phyloP scores from a whole-genome alignment of 2,113 vertebrate genomes.

The Climacteris rufus region DNA sequence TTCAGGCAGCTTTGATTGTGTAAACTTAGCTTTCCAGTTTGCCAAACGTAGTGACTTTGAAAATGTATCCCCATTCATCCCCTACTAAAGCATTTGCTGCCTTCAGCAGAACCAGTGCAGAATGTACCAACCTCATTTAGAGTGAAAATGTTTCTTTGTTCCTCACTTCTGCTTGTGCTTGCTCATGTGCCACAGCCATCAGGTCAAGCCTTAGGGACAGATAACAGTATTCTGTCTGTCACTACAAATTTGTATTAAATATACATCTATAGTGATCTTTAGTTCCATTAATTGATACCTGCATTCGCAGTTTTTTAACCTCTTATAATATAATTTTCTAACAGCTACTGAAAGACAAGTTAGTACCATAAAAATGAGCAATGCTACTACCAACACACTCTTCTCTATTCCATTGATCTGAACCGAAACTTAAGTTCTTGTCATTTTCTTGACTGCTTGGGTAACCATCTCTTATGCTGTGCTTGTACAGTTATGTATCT shows the following conservation, averaged over 20 bases:
- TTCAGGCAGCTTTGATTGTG: conserved; percentile 33
- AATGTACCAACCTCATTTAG: neutral
- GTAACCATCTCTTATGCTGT: neutral
- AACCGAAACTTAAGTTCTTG: neutral
- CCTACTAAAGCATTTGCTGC: neutral
- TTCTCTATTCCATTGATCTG: neutral
- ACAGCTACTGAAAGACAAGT: neutral
- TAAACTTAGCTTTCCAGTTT: conserved; percentile 22
- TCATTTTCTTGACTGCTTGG: neutral
- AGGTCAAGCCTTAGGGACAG: neutral
- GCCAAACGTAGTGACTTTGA: conserved; percentile 1
- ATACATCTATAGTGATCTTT: neutral
- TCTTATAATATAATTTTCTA: neutral
- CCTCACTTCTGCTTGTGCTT: neutral
- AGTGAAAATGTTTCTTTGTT: neutral
- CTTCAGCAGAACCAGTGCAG: neutral
- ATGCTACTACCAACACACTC: neutral
- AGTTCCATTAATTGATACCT: neutral
- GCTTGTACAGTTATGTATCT: neutral
- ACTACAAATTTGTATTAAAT: neutral
- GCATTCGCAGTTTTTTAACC: neutral
- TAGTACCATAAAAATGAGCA: neutral
- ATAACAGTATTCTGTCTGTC: neutral
- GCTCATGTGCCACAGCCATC: neutral
- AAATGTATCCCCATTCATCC: neutral